A percentile compares a stretch with the other conserved stretches of the same genome.
Evolutionary conservation across 35 echinoderm and acorn worm genomes (phyloP).

Genomic region (Holothuria glaberrima): DNA sequence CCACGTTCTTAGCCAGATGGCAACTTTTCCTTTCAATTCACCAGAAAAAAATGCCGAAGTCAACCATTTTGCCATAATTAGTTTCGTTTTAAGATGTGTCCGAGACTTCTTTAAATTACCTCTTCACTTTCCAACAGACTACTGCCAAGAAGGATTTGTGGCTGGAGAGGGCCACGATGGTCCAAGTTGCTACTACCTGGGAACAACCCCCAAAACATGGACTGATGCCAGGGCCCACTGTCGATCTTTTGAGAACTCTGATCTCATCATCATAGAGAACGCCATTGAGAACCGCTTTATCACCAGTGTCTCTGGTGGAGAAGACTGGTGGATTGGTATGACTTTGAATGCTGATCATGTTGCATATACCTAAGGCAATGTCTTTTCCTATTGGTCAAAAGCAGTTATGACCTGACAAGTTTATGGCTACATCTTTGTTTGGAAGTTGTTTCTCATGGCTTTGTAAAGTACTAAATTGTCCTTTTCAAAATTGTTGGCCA

Average conservation of each 20-base stretch:
- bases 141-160: conserved; percentile 80
- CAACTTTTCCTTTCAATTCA: background rate
- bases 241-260: conserved; percentile 64
- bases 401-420: no score
- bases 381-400: no score
- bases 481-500: no score
- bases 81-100: background rate
- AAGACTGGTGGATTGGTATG: conserved; percentile 85
- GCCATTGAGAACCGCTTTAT: conserved; percentile 76
- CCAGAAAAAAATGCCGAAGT: background rate
- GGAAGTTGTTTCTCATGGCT: no score
- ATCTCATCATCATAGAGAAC: conserved; percentile 84
- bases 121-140: conserved; percentile 37
- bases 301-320: conserved; percentile 40
- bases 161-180: conserved; percentile 53
- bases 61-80: no score
- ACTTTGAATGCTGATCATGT: background rate
- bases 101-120: background rate
- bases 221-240: conserved; percentile 79
- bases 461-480: no score
- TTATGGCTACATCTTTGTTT: no score
- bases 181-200: conserved; percentile 76
- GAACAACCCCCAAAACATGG: conserved; percentile 60
- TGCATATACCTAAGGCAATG: background rate
- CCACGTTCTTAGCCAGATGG: background rate